Conservation (phyloP, 1,140 invertebrate genomes). For the Diplogasteroides magnus region DNA sequence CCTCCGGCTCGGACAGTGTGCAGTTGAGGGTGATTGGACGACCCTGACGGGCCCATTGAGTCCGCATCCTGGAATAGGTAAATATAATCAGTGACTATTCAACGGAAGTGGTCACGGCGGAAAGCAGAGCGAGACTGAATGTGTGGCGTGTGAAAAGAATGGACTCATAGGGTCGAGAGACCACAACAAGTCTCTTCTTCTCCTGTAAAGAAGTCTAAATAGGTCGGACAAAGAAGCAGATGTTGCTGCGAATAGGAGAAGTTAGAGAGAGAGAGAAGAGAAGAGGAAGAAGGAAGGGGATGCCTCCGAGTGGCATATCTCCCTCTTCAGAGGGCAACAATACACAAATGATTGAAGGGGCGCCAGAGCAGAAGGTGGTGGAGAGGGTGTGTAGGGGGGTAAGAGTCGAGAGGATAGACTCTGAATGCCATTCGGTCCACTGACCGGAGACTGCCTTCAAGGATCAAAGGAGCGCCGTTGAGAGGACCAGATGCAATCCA, state of each 20-base stretch:
- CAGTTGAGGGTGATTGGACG: conserved; percentile 17
- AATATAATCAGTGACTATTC: neutral
- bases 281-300: no score
- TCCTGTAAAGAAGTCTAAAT: neutral
- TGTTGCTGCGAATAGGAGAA: neutral
- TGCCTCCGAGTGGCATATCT: no score
- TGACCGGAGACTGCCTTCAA: no score
- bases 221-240: neutral
- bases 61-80: conserved; percentile 16
- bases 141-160: neutral
- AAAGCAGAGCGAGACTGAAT: neutral
- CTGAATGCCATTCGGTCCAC: no score
- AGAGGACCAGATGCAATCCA: no score
- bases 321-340: no score
- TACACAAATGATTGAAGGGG: no score
- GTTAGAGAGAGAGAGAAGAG: no score
- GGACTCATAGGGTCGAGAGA: neutral
- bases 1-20: conserved; percentile 6
- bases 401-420: no score
- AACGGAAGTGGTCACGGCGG: neutral
- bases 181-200: neutral
- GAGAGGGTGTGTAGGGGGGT: no score
- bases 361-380: no score
- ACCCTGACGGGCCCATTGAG: conserved; percentile 16
- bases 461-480: no score